These are phyloP conservation scores for Neofelis nebulosa DNA, from an alignment of 2,113 vertebrate genomes.

Conservation along the genomic window DNA sequence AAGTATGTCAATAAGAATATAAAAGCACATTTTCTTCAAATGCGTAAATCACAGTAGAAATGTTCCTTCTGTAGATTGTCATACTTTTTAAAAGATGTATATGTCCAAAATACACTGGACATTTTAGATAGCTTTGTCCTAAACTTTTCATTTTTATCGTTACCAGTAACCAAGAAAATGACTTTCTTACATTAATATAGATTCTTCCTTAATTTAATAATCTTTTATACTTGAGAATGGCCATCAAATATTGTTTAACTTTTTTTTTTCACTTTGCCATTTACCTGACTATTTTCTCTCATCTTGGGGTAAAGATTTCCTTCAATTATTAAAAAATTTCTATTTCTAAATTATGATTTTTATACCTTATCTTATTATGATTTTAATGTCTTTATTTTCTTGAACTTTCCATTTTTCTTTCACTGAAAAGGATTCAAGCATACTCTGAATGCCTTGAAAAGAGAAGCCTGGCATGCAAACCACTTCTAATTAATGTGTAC, in stretches of 20 bases:
- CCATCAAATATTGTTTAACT: background rate
- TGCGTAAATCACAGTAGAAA: background rate
- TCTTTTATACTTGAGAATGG: background rate
- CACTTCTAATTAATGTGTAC: background rate
- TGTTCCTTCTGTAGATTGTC: background rate
- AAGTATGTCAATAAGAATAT: slow-evolving; percentile 10
- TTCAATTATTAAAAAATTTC: background rate
- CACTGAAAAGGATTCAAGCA: background rate
- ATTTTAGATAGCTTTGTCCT: background rate
- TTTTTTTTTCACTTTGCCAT: background rate
- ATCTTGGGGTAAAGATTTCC: background rate
- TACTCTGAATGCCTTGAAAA: background rate
- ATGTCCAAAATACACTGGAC: background rate
- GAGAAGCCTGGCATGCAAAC: background rate
- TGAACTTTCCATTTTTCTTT: background rate
- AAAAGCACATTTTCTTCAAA: slow-evolving; percentile 22
- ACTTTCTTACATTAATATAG: background rate
- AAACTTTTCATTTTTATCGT: background rate
- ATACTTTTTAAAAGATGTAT: background rate
- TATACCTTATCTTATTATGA: background rate
- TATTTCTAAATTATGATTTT: background rate
- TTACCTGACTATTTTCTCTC: background rate
- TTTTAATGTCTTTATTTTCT: background rate
- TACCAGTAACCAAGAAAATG: background rate
- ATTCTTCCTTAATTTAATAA: background rate